Evolutionary conservation across 2,888 invertebrate genomes (phyloP), one percentile per base, ranked within the genome.

Genomic region (Omphaloscelis lunosa): DNA sequence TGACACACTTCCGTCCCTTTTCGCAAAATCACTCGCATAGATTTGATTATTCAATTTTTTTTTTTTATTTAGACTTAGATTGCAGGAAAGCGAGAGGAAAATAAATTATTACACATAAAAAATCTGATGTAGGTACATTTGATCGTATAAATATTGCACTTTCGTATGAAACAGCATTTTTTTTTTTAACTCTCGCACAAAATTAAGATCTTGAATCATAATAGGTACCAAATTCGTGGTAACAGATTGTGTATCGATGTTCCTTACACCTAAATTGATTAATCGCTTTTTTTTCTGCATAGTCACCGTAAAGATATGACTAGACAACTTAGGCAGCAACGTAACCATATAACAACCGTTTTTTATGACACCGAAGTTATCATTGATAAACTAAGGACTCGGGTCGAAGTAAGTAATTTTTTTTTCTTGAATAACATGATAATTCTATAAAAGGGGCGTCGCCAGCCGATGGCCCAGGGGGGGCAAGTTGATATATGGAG

Each of bases 291-390:
- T 56, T 72, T 69, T 61, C 51, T 70, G 75, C 86, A 6, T 80
- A 95, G 95, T 4, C 29, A 84, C 34, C 89, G 91, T 4, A 92
- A 87, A 48, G 96, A 95, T 0, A 66, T 94, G n/a, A 81, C 83
- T n/a, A 92, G 85, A 77, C 95, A 95, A 84, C 71, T 94, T 58
- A 90, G 95, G 27, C 93, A 91, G 59, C 94, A 93, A 77, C 90
- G 94, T 6, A 95, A 93, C 72, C 94, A 95, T 81, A 87, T 91
- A 39, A 95, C 93, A 80, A 90, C 93, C 0, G 90, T 92, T 3
- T 85, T 90, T 56, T 95, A 95, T 79, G 95, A 95, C 45, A 91
- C 92, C 4, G 90, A 95, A 53, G 80, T 82, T 39, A 77, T 83
- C 27, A 94, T 95, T 72, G 93, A 93, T 56, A 77, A 80, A 0